These are phyloP conservation scores for Acestrorhynchus altus DNA, from an alignment of 2,797 vertebrate species.

Conservation along the genomic window DNA sequence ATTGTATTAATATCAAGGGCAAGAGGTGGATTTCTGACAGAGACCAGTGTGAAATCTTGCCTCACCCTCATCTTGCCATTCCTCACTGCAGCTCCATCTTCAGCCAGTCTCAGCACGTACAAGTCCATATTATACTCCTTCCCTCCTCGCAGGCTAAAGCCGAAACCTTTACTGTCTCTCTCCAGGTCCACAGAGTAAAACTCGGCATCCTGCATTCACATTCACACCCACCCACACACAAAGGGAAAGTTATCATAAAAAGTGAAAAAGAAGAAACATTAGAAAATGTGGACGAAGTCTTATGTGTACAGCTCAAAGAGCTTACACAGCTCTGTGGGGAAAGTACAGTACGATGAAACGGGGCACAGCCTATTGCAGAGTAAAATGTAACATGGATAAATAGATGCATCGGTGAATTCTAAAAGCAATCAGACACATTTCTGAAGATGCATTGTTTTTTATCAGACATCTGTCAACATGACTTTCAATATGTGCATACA, in stretches of 20 bases:
- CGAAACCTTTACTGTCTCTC: slow-evolving; percentile 96
- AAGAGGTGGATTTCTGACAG: neutral
- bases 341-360: too few relatives aligned
- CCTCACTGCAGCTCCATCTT: slow-evolving; percentile 94
- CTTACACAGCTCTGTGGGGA: too few relatives aligned
- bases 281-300: neutral
- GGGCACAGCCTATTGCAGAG: too few relatives aligned
- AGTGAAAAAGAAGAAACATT: neutral
- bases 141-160: slow-evolving; percentile 96
- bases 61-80: slow-evolving; percentile 97
- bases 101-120: slow-evolving; percentile 94
- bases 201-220: slow-evolving; percentile 85
- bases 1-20: neutral
- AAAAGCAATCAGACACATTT: too few relatives aligned
- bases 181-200: slow-evolving; percentile 98
- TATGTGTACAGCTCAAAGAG: neutral
- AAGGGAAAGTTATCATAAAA: slow-evolving; percentile 22
- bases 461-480: too few relatives aligned
- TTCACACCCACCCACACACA: slow-evolving; percentile 45
- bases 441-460: too few relatives aligned
- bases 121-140: slow-evolving; percentile 99
- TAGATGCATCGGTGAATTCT: too few relatives aligned
- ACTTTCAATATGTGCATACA: too few relatives aligned
- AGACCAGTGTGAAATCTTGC: neutral
- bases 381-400: too few relatives aligned